Evolutionary conservation across 2,113 vertebrate species (phyloP).

Genomic region (Pterophyllum scalare): DNA sequence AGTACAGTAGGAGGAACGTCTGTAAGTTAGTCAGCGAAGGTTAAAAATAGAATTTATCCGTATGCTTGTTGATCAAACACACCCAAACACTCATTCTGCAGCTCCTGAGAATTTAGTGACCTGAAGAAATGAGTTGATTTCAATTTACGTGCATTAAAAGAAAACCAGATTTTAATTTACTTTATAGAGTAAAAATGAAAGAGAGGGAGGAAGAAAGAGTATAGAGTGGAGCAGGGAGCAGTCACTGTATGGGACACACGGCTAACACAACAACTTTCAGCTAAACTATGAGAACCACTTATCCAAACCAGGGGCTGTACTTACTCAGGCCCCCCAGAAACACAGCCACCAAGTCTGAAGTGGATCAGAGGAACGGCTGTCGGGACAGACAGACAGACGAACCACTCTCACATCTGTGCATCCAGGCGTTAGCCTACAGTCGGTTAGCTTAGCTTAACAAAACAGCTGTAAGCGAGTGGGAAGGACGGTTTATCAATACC

Average conservation of each 20-base stretch:
- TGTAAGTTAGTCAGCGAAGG: neutral
- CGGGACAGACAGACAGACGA: too few species aligned
- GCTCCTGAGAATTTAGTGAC: neutral
- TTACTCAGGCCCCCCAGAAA: neutral
- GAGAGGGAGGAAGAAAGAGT: neutral
- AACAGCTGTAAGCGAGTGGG: neutral
- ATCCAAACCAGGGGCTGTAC: neutral
- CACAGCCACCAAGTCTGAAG: neutral
- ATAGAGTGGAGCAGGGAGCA: neutral
- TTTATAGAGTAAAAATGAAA: neutral
- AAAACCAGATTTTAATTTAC: neutral
- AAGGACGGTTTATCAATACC: neutral
- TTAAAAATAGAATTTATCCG: conserved; percentile 25
- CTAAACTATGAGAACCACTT: neutral
- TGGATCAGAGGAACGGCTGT: conserved; percentile 1
- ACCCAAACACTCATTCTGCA: neutral
- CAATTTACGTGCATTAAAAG: neutral
- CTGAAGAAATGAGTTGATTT: neutral
- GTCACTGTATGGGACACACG: neutral
- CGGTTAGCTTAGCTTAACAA: neutral
- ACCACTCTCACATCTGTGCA: neutral
- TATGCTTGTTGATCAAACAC: neutral
- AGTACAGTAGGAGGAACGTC: conserved; percentile 7
- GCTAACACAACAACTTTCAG: neutral
- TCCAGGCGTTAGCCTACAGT: neutral